phyloP scores from a whole-genome alignment of 2,113 vertebrate species.

The Choloepus hoffmanni region DNA sequence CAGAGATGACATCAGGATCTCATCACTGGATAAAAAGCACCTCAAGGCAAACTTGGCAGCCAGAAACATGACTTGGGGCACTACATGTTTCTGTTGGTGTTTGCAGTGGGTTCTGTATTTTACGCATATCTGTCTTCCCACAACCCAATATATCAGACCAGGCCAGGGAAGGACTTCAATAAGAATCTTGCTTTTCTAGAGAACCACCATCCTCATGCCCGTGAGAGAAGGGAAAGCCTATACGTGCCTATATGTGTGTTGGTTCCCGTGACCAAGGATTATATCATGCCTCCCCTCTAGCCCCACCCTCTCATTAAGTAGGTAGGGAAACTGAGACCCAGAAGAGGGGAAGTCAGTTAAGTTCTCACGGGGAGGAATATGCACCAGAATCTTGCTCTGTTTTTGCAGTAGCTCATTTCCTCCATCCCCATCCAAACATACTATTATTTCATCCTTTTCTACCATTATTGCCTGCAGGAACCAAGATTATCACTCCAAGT shows the following conservation, averaged over 20 bases:
- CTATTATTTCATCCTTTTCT: conserved; percentile 1
- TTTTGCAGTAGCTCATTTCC: background rate
- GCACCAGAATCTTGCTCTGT: background rate
- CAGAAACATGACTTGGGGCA: background rate
- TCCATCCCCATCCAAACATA: background rate
- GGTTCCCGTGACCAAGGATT: background rate
- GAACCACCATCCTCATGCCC: background rate
- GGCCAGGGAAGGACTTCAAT: background rate
- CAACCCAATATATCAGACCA: background rate
- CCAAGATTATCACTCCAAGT: background rate
- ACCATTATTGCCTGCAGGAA: background rate
- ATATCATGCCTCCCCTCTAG: background rate
- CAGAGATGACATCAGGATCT: conserved; percentile 35
- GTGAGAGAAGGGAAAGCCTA: background rate
- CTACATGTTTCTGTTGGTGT: background rate
- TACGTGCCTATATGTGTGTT: background rate
- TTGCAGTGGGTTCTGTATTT: background rate
- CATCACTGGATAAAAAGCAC: conserved; percentile 4
- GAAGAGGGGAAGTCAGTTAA: background rate
- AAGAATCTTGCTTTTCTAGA: background rate
- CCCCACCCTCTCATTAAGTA: background rate
- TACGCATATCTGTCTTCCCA: background rate
- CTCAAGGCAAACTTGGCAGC: conserved; percentile 19
- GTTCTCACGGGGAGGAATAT: background rate
- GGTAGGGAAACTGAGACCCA: background rate